Evolutionary conservation across 2,113 vertebrate genomes (phyloP), one percentile per base, ranked within the genome.

Genomic region (Rhegmatorhina hoffmannsi): DNA sequence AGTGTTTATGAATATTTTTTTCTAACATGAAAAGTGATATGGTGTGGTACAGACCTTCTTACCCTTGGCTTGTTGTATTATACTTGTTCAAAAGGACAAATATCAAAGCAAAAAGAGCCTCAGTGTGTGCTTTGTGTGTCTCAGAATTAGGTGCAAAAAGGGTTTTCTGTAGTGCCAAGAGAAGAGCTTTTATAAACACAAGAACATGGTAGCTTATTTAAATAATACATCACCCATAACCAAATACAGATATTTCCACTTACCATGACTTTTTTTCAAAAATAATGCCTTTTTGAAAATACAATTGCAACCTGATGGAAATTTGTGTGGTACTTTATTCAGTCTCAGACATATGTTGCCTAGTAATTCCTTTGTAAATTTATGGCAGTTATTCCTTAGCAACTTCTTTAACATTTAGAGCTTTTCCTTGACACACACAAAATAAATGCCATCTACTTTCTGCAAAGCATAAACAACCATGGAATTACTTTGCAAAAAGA

Each of bases 381-480:
- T 59, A 67, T 43, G 34, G 72, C 86, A 90, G 94, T 96, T 92
- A 90, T 94, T 95, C 87, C 81, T 94, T 88, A 38, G 64, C 67
- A 87, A 85, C 60, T 90, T 91, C 90, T 96, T 90, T 90, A 94
- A 81, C 74, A 94, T 90, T 86, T 78, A 38, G 46, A 83, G 66
- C 15, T 89, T 95, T 92, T 85, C 62, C 69, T 91, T 84, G 75
- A 94, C 73, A 96, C 63, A 19, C 84, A 68, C 66, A 92, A 95
- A 95, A 97, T 91, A 96, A 95, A 91, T 84, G 62, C 60, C n/a
- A 63, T 49, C 75, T 72, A 43, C 58, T 66, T 78, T 91, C 84
- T 82, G 47, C 58, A 90, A 79, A 92, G 84, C 34, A 95, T 50
- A 97, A 97, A 97, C 90, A 96, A 78, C 75, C 62, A 60, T 44